Evolutionary conservation across 2,888 invertebrate species (phyloP).

Genomic region (Zygothrica quintamaculata): DNA sequence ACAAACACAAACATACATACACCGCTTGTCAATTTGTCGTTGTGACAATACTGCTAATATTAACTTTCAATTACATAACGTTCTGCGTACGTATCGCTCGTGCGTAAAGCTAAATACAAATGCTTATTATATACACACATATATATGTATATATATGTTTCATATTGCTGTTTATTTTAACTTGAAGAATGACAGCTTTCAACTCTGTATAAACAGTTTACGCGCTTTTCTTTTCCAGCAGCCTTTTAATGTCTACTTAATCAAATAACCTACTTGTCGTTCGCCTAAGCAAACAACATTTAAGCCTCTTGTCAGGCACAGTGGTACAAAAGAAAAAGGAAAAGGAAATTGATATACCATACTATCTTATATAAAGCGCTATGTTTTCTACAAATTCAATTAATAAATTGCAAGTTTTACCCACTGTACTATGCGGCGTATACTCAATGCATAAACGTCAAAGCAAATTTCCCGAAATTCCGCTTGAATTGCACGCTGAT

Average conservation of each 20-base stretch:
- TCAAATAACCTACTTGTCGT: conserved; percentile 53
- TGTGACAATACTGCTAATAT: conserved; percentile 44
- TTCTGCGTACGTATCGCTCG: conserved; percentile 25
- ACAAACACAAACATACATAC: conserved; percentile 2
- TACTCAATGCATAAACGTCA: conserved; percentile 72
- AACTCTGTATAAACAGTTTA: conserved; percentile 36
- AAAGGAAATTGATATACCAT: no score
- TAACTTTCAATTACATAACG: conserved; percentile 63
- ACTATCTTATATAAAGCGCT: no score
- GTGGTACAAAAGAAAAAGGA: no score
- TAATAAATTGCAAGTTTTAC: neutral
- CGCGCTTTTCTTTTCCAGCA: conserved; percentile 25
- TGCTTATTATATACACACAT: conserved; percentile 5
- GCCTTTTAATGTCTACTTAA: conserved; percentile 58
- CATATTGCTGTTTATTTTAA: conserved; percentile 27
- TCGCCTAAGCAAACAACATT: conserved; percentile 47
- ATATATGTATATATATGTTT: conserved; percentile 36
- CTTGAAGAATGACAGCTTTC: conserved; percentile 23
- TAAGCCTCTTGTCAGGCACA: conserved; percentile 18
- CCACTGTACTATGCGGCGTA: conserved; percentile 33
- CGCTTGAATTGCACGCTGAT: conserved; percentile 69
- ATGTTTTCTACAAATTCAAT: no score
- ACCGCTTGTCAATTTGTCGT: conserved; percentile 42
- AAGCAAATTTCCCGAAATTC: conserved; percentile 70
- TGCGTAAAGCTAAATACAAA: conserved; percentile 40